A percentile compares a stretch with the other conserved stretches of the same genome.
phyloP scores from a whole-genome alignment of 2,797 vertebrate genomes.

The Eurystomus glaucurus region DNA sequence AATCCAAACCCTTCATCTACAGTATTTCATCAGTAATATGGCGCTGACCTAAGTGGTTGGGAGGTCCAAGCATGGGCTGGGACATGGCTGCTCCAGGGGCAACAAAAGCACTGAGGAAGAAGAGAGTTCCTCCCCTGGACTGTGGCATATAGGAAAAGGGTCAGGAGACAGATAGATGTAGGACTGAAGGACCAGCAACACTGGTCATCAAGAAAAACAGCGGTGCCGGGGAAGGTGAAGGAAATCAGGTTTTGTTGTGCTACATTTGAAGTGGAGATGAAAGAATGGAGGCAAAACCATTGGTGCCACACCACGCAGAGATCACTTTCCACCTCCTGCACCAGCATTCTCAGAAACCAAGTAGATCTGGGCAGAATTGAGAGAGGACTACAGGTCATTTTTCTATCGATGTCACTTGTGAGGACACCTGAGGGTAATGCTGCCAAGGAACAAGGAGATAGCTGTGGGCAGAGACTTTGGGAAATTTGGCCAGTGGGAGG shows the following conservation, averaged over 20 bases:
- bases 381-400: background rate
- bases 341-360: background rate
- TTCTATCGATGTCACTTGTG: background rate
- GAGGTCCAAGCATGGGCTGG: background rate
- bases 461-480: background rate
- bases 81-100: background rate
- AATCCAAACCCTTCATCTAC: background rate
- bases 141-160: background rate
- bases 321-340: background rate
- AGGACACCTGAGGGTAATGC: background rate
- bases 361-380: background rate
- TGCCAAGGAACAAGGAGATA: background rate
- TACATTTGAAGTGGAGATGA: background rate
- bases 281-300: background rate
- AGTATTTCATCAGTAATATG: background rate
- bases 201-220: background rate
- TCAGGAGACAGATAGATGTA: background rate
- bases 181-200: background rate
- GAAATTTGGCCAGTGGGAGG: background rate
- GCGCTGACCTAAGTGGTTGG: background rate
- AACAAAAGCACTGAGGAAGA: background rate
- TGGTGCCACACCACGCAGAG: fast-evolving
- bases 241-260: background rate
- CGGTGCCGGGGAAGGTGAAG: background rate
- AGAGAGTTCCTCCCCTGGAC: background rate